Conservation (phyloP, 1,140 invertebrate species). For the Hirudo medicinalis region DNA sequence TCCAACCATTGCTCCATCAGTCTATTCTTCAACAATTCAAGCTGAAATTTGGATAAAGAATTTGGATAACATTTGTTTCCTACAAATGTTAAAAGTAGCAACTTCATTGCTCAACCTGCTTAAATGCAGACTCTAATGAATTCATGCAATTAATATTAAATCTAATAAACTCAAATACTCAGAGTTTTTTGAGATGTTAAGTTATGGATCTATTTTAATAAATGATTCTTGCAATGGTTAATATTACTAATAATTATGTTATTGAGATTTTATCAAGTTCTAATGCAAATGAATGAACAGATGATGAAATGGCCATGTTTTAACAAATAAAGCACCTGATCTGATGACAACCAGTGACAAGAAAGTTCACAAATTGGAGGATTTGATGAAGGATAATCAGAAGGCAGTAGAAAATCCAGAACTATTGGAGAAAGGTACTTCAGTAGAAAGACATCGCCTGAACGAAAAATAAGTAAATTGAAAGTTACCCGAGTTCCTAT, state of each 20-base stretch:
- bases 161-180: neutral
- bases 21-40: neutral
- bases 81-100: neutral
- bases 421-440: neutral
- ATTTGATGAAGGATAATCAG: neutral
- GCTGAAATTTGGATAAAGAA: neutral
- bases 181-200: neutral
- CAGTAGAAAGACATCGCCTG: neutral
- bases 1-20: neutral
- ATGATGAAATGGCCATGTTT: neutral
- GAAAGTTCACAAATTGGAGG: neutral
- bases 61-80: neutral
- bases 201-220: neutral
- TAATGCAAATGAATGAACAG: neutral
- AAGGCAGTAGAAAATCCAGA: neutral
- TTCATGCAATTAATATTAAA: neutral
- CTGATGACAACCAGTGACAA: neutral
- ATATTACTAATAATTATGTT: neutral
- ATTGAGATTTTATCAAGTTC: neutral
- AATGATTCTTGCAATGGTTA: neutral
- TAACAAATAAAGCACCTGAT: neutral
- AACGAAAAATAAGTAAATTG: neutral
- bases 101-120: neutral
- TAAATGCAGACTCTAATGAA: too few relatives aligned
- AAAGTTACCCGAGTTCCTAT: neutral